Percentiles rank a stretch among this genome's conserved stretches.
These are phyloP conservation scores for Gasteruption jaculator DNA, from an alignment of 2,888 invertebrate genomes.

Conservation along the genomic window DNA sequence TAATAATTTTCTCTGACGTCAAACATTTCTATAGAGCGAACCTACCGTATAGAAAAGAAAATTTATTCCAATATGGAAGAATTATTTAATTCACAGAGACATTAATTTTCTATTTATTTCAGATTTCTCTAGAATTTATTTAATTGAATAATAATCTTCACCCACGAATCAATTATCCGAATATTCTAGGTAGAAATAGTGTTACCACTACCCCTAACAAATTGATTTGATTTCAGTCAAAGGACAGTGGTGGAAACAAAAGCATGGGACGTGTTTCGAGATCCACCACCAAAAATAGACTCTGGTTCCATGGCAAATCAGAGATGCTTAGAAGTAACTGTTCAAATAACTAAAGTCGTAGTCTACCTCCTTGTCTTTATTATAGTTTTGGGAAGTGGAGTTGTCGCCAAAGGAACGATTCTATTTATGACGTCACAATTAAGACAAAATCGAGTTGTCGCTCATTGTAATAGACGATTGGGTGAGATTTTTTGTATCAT, in stretches of 20 bases:
- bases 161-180: too few relatives aligned
- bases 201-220: too few relatives aligned
- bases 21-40: too few relatives aligned
- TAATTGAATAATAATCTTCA: too few relatives aligned
- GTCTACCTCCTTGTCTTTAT: slow-evolving; percentile 83
- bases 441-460: slow-evolving; percentile 68
- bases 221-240: slow-evolving; percentile 57
- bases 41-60: too few relatives aligned
- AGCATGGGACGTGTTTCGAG: slow-evolving; percentile 96
- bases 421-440: slow-evolving; percentile 91
- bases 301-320: slow-evolving; percentile 86
- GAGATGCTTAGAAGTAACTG: slow-evolving; percentile 79
- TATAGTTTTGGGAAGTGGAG: slow-evolving; percentile 79
- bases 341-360: slow-evolving; percentile 77
- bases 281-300: slow-evolving; percentile 84
- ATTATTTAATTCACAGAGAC: too few relatives aligned
- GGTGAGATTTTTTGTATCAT: slow-evolving; percentile 54
- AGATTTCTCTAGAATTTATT: too few relatives aligned
- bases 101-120: too few relatives aligned
- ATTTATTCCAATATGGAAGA: too few relatives aligned
- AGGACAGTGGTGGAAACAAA: slow-evolving; percentile 82
- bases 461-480: slow-evolving; percentile 81
- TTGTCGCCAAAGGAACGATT: slow-evolving; percentile 82
- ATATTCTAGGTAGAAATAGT: too few relatives aligned
- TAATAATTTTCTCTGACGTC: too few relatives aligned